Evolutionary conservation across 2,113 vertebrate species (phyloP), one percentile per base, ranked within the genome.

Genomic region (Mionectes macconnelli): DNA sequence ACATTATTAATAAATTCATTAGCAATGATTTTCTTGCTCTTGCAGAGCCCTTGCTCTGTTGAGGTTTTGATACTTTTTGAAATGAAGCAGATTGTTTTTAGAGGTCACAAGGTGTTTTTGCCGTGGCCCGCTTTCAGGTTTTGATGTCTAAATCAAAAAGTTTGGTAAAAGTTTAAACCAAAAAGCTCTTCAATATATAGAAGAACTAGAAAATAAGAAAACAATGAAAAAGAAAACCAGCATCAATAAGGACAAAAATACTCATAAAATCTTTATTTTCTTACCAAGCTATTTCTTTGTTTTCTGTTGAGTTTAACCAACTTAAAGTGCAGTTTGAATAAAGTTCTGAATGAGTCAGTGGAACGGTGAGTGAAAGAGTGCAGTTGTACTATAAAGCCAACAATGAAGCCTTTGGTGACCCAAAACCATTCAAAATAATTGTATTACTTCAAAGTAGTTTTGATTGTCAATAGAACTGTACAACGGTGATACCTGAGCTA

Each of bases 21-120:
- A 83, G 49, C 67, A 85, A 74, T 63, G 39, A 78, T 80, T 90
- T 96, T 92, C 45, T n/a, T n/a, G n/a, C n/a, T n/a, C n/a, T n/a
- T n/a, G n/a, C n/a, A n/a, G n/a, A n/a, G 49, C 10, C 40, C 6
- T 69, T 60, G 37, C 44, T 88, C 87, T 57, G 5, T 49, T 66
- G 76, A 80, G 30, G 24, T 80, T 92, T 78, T 96, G 75, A 84
- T 69, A 35, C 8, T 89, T 83, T 78, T 86, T 68, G 76, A 92
- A 73, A 72, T 15, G n/a, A 86, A 85, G 18, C 21, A 78, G 45
- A 66, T 30, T 62, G 19, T 24, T 93, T 92, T 53, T 62, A 86
- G 67, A 83, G 57, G 31, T 56, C 53, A 79, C 33, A 68, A 63
- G 20, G 57, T 47, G 33, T 44, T 92, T 93, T 80, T 85, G 68